Conservation (phyloP, 2,888 invertebrate genomes). For the Xanthia icteritia region DNA sequence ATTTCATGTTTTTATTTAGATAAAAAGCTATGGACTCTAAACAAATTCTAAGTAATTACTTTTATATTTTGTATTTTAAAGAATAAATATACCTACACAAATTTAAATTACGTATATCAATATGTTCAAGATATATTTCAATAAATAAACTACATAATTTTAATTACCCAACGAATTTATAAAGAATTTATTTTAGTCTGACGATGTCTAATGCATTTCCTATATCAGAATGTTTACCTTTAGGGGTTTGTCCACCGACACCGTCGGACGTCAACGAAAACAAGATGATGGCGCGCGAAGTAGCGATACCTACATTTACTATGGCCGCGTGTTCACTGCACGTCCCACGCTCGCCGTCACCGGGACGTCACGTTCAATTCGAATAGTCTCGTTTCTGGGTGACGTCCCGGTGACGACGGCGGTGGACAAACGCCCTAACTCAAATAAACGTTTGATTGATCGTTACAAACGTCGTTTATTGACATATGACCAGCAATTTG, state of each 20-base stretch:
- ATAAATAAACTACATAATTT: neutral
- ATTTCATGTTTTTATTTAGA: neutral
- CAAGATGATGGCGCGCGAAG: too few species aligned
- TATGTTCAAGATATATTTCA: too few species aligned
- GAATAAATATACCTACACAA: too few species aligned
- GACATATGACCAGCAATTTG: conserved; percentile 38
- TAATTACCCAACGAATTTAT: too few species aligned
- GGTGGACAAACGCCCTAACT: neutral
- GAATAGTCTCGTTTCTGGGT: neutral
- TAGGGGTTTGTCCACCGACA: neutral
- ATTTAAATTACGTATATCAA: too few species aligned
- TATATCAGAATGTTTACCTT: neutral
- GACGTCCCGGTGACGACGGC: neutral
- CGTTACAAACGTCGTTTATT: conserved; percentile 4
- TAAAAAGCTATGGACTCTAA: neutral
- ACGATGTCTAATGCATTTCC: neutral
- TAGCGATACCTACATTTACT: too few species aligned
- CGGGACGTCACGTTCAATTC: too few species aligned
- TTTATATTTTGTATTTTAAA: too few species aligned
- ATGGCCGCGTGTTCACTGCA: too few species aligned
- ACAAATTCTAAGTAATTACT: neutral
- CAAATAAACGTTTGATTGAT: conserved; percentile 25
- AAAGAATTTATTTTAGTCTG: neutral
- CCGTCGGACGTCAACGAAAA: too few species aligned
- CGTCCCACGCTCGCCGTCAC: too few species aligned